Percentiles rank a stretch among this genome's conserved stretches.
phyloP scores from a whole-genome alignment of 2,113 vertebrate genomes.

The Seriola rivoliana region DNA sequence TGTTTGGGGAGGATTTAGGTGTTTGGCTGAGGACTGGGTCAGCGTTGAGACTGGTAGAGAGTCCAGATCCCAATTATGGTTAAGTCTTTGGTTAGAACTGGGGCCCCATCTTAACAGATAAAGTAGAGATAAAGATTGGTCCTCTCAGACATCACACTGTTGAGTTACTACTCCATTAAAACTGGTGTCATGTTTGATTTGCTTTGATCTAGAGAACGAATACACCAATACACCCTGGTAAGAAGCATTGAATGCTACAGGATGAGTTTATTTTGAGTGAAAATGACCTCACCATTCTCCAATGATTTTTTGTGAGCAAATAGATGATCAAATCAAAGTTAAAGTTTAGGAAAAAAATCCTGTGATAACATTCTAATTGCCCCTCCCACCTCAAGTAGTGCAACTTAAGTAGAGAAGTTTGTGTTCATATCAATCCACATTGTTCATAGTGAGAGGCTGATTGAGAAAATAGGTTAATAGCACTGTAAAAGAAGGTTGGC shows the following conservation, averaged over 20 bases:
- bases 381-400: too few species aligned
- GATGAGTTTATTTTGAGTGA: background rate
- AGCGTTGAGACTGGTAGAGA: too few species aligned
- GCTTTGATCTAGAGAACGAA: background rate
- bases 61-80: too few species aligned
- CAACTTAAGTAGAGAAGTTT: too few species aligned
- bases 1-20: constrained; percentile 37
- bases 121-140: background rate
- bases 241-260: background rate
- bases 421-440: background rate
- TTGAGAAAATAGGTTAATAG: background rate
- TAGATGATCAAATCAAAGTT: too few species aligned
- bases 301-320: background rate
- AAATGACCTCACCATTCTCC: background rate
- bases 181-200: background rate
- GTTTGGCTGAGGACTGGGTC: background rate
- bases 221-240: background rate
- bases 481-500: background rate
- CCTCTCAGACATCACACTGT: background rate
- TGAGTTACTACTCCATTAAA: background rate
- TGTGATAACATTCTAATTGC: too few species aligned
- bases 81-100: background rate
- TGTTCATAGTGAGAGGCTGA: too few species aligned
- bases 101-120: background rate
- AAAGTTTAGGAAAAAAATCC: too few species aligned